phyloP scores from a whole-genome alignment of 2,113 vertebrate genomes.

The Oryctolagus cuniculus region mOryCun1.1 NC_091432.1:173636001-173636500 shows the following conservation, averaged over 20 bases:
- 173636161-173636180: background rate
- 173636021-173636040: background rate
- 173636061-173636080: background rate
- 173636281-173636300: background rate
- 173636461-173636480: background rate
- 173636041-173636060: background rate
- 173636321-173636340: background rate
- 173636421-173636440: background rate
- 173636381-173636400: background rate
- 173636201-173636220: background rate
- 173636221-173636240: background rate
- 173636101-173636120: background rate
- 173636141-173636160: background rate
- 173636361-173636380: background rate
- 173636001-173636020: background rate
- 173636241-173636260: background rate
- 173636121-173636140: background rate
- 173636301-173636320: background rate
- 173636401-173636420: background rate
- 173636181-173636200: background rate
- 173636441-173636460: background rate
- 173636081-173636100: background rate
- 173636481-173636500: background rate
- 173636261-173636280: background rate
- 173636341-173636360: background rate